Base-by-base conservation (phyloP, 2,888 invertebrate species). In the Aplocera efformata region DNA sequence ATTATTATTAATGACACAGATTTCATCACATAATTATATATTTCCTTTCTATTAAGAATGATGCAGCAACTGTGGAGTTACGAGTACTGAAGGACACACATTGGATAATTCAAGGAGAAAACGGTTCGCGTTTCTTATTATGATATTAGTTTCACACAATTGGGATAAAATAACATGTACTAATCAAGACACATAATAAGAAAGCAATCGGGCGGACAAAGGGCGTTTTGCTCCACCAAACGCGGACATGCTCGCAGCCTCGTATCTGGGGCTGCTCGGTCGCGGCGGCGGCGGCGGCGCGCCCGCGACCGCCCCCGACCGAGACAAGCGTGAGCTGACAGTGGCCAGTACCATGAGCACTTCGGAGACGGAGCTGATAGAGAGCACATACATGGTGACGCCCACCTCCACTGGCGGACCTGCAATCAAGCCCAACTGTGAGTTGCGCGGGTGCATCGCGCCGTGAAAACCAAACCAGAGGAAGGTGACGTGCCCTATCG, bases 321-420 rank as follows among this genome's bases (percentile, higher is more conserved):
- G 80, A 80, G 80, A 67, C 79, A 81, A 80, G 79, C 79, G 76
- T 72, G 72, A 78, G 82, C 85, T 90, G 90, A 79, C 72, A 76
- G 69, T 70, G 77, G 73, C 82, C 86, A 85, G 86, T 94, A 97
- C 97, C 97, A 97, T 98, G 92, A 96, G 94, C 90, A 97, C 97
- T 94, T 98, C 98, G 90, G 97, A 97, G 90, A 98, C 96, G 89
- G 97, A 96, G 92, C 96, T 96, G 93, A 98, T 98, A 91, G 96
- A 96, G 91, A 97, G 94, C 90, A 98, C 97, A 92, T 96, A 97
- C 94, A 98, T 96, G 90, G 97, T 97, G 91, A 98, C 96, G 89
- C 97, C 96, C 88, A 98, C 97, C 90, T 96, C 96, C 90, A 98
- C 98, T 82, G 98, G 96, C 89, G 95, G 94, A 93, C 96, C 97